Conservation (phyloP, 2,797 vertebrate genomes). For the Acipenser transmontanus region DNA sequence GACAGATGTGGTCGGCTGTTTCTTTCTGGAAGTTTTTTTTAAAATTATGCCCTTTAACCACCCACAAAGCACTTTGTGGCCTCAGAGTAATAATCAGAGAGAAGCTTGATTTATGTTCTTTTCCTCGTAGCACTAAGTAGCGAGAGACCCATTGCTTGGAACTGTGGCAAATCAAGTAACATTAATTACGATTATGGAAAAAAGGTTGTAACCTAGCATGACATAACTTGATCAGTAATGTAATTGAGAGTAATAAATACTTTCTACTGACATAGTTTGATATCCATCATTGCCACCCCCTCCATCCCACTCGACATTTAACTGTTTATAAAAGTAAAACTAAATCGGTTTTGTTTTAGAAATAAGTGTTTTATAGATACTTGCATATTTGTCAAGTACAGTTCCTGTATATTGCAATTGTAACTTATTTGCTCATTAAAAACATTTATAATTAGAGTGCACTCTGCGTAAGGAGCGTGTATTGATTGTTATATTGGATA, state of each 20-base stretch:
- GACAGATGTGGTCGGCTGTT: constrained; percentile 78
- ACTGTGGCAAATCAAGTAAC: constrained; percentile 30
- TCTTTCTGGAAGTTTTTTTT: constrained; percentile 78
- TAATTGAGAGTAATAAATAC: constrained; percentile 8
- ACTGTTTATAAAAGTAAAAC: not conserved
- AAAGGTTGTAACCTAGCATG: constrained; percentile 10
- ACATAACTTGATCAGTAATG: constrained; percentile 20
- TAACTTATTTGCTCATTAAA: no score
- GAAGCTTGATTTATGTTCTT: constrained; percentile 44
- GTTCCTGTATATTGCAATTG: no score
- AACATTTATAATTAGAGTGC: no score
- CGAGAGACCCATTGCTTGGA: constrained; percentile 30
- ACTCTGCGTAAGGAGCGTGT: no score
- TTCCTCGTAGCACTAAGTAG: constrained; percentile 33
- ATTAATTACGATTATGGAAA: constrained; percentile 23
- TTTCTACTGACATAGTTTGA: constrained; percentile 5
- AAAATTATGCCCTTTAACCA: constrained; percentile 66
- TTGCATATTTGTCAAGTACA: no score
- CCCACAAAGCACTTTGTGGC: constrained; percentile 59
- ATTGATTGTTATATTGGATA: constrained; percentile 5
- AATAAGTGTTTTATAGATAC: no score
- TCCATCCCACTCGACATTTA: not conserved
- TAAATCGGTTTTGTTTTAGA: not conserved
- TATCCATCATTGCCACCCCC: constrained; percentile 1
- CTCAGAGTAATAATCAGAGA: constrained; percentile 60